Conservation (phyloP, 2,113 vertebrate species). For the Ancistrus triradiatus region DNA sequence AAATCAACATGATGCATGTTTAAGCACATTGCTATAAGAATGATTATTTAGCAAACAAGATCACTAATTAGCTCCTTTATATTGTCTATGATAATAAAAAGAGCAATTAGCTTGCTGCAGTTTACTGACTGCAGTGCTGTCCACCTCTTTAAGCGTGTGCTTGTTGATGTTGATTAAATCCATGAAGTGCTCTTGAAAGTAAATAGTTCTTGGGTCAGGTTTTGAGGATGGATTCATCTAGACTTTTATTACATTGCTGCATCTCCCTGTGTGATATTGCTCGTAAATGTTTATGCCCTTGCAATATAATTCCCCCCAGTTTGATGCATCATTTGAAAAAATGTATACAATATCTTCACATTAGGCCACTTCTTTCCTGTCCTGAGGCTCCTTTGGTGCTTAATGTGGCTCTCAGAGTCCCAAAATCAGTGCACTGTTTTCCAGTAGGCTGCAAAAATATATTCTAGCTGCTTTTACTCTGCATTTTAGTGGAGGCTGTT, state of each 20-base stretch:
- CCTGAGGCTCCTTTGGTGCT: slow-evolving; percentile 29
- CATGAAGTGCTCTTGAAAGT: slow-evolving; percentile 9
- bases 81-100: neutral
- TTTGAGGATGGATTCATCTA: slow-evolving; percentile 33
- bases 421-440: slow-evolving; percentile 27
- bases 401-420: slow-evolving; percentile 37
- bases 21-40: neutral
- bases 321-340: slow-evolving; percentile 38
- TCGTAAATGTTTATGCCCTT: slow-evolving; percentile 28
- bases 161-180: slow-evolving; percentile 17
- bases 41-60: neutral
- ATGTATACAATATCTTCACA: slow-evolving; percentile 44
- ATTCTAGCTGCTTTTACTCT: neutral
- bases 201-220: slow-evolving; percentile 24
- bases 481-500: slow-evolving; percentile 20
- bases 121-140: neutral
- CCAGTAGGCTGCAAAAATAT: slow-evolving; percentile 26
- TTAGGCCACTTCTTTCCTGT: slow-evolving; percentile 26
- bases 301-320: slow-evolving; percentile 28
- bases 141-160: neutral
- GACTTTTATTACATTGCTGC: slow-evolving; percentile 39
- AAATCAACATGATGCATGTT: slow-evolving; percentile 26
- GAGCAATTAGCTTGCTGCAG: slow-evolving; percentile 19
- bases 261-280: slow-evolving; percentile 26
- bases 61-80: slow-evolving; percentile 4